Conservation (phyloP, 2,888 invertebrate species). For the Eristalis tenax region DNA sequence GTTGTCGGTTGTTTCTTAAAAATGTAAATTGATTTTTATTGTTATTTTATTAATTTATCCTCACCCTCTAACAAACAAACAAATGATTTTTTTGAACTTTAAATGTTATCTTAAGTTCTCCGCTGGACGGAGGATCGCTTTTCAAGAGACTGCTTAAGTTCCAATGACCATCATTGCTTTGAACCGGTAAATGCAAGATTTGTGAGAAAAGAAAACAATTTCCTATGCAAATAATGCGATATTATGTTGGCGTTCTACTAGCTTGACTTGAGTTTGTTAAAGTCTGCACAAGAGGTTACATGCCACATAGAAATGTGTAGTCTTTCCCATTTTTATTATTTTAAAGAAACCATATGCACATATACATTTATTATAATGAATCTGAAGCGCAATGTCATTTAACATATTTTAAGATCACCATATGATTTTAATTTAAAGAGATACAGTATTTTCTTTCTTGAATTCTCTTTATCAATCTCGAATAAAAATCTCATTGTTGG, state of each 20-base stretch:
- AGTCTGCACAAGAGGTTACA: no score
- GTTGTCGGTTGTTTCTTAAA: slow-evolving; percentile 3
- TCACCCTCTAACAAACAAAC: slow-evolving; percentile 24
- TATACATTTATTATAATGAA: no score
- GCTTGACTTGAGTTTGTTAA: no score
- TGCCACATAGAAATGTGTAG: no score
- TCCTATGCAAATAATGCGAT: no score
- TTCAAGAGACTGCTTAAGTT: neutral
- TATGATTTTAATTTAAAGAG: no score
- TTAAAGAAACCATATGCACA: no score
- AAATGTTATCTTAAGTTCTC: slow-evolving; percentile 5
- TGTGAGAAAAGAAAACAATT: no score
- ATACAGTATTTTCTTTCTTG: neutral
- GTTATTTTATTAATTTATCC: slow-evolving; percentile 31
- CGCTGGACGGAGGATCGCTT: neutral
- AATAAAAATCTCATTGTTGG: neutral
- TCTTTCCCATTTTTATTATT: no score
- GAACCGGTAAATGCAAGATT: neutral
- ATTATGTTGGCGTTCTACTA: no score
- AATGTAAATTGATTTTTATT: slow-evolving; percentile 21
- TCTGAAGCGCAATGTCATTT: no score
- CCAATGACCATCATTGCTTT: neutral
- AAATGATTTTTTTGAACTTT: neutral
- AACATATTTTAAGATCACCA: no score
- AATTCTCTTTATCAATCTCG: neutral